Evolutionary conservation across 2,113 vertebrate species (phyloP), one percentile per base, ranked within the genome.

Genomic region (Nothocercus julius): DNA sequence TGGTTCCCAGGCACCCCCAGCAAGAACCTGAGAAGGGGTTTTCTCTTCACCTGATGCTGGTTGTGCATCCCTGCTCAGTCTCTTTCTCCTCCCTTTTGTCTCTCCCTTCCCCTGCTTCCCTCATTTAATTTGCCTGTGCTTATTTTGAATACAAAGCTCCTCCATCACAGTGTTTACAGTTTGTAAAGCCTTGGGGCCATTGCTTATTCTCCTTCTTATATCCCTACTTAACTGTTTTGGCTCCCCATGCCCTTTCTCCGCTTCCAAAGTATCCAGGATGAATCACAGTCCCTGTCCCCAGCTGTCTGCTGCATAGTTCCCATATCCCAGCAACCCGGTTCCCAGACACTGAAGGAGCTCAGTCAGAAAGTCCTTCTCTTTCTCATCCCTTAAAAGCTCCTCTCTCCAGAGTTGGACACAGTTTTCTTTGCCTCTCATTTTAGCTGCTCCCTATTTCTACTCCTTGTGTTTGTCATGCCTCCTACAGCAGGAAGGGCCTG

Each of bases 81-180:
- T 70, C 51, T 45, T 64, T 47, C 77, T 84, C n/a, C 62, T 89
- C 75, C 7, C 22, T 27, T 28, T 20, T 78, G 21, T 1, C 47
- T 84, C 30, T 85, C 64, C 80, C 63, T 84, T 74, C 70, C 67
- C 45, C 44, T 58, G 9, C 13, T 58, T 47, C 77, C 54, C 62
- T 89, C 47, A 54, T 95, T 95, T 91, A 90, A 94, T 95, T 90
- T 92, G 85, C 85, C 83, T 96, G 86, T 96, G 92, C 92, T 96
- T 96, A 67, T 95, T 96, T 96, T 89, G 87, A 92, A 47, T 93
- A 70, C 85, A 95, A 61, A 94, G 78, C 91, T 92, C 59, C 69
- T 81, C 82, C 86, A 79, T 56, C 15, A 5, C 78, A 86, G 59
- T 96, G 94, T 97, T 97, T 97, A 96, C 1, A 94, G 66, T 93